A percentile compares a stretch with the other conserved stretches of the same genome.
phyloP scores from a whole-genome alignment of 2,113 vertebrate genomes.

The Siniperca knerii region DNA sequence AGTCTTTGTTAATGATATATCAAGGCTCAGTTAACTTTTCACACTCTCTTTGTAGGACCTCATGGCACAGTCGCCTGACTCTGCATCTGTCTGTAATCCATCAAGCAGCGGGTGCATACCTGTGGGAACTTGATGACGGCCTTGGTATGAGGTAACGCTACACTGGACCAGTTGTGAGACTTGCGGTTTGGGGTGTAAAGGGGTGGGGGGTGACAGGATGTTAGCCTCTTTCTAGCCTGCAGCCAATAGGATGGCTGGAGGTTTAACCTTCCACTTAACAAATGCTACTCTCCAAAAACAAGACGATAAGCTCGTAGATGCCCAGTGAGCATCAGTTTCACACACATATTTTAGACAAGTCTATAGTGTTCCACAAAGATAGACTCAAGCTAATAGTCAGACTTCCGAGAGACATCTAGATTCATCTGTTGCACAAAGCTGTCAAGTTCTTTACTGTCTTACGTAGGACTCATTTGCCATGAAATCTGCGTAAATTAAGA shows the following conservation, averaged over 20 bases:
- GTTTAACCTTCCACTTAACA: constrained; percentile 59
- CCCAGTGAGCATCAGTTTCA: background rate
- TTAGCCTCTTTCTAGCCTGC: constrained; percentile 8
- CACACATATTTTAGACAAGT: background rate
- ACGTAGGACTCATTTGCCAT: background rate
- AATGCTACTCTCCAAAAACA: constrained; percentile 43
- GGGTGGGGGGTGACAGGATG: constrained; percentile 13
- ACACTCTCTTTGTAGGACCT: constrained; percentile 39
- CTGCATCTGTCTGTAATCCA: constrained; percentile 80
- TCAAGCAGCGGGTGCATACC: constrained; percentile 70
- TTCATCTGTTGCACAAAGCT: background rate
- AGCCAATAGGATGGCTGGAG: constrained; percentile 19
- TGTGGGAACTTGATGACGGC: constrained; percentile 66
- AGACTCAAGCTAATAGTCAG: background rate
- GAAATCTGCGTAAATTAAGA: background rate
- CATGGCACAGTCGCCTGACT: constrained; percentile 17
- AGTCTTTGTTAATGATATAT: constrained; percentile 50
- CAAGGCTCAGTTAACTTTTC: constrained; percentile 44
- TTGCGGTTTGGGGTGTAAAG: background rate
- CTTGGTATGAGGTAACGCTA: constrained; percentile 76
- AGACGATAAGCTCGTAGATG: constrained; percentile 1
- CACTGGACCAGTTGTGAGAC: constrained; percentile 47
- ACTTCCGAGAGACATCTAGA: background rate
- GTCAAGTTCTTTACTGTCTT: background rate
- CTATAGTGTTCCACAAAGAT: background rate